Base-by-base conservation (phyloP, 2,113 vertebrate species). In the Peucedramus taeniatus region DNA sequence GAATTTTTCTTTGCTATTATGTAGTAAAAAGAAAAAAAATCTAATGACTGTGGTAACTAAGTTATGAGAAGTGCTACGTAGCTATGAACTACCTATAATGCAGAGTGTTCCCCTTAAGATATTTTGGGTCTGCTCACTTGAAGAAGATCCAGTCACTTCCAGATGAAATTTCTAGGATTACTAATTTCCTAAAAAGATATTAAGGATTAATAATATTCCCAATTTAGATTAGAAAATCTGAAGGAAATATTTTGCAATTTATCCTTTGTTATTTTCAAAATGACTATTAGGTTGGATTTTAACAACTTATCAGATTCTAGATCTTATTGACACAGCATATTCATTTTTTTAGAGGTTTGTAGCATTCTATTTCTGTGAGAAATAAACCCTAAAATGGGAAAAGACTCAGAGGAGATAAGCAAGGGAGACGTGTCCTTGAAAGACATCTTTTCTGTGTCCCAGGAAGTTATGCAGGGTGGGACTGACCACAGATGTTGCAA, bases 351-450 rank as follows among this genome's bases (percentile, higher is more conserved):
- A 44, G 24, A 78, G 7, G 15, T 37, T 83, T 83, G 45, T 61
- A 12, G 3, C 42, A 23, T 74, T 59, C 31, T 20, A 11, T 45
- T 83, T 78, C 49, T 64, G 11, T 56, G 49, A 66, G 3, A 30
- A 61, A 72, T 5, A 47, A 82, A 60, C 4, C 11, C 10, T 71
- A 40, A 57, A 87, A 64, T 6, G 6, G 13, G 68, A 44, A n/a
- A 71, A 33, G 11, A 3, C 18, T 63, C 16, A 77, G 53, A 68
- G 26, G 8, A 60, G 30, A 31, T 23, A n/a, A 40, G 7, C 21
- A 66, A 45, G 17, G 23, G 5, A 0, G 0, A 64, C 26, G 8
- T 19, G 3, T 9, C 23, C 15, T 12, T 8, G 15, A 60, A n/a
- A n/a, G n/a, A n/a, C n/a, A n/a, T n/a, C n/a, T n/a, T n/a, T n/a